These are phyloP conservation scores for Mohoua ochrocephala DNA, from an alignment of 2,113 vertebrate genomes.

Conservation along the genomic window DNA sequence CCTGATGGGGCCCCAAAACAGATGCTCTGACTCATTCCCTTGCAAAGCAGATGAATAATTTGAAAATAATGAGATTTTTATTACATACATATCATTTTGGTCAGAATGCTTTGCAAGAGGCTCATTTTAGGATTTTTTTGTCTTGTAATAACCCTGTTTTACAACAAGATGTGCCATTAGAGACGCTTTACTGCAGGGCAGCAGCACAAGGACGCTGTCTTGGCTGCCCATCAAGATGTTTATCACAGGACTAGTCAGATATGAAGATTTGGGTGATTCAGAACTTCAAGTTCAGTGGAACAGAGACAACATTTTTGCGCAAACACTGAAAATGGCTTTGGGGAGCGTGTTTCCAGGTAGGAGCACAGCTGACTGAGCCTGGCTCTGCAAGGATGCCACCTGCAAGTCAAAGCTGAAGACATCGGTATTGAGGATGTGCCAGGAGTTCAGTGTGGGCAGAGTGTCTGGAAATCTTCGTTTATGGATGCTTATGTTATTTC, in stretches of 20 bases:
- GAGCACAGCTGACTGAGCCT: neutral
- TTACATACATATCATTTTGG: neutral
- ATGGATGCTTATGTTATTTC: neutral
- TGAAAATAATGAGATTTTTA: neutral
- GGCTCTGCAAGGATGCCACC: neutral
- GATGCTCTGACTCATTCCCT: neutral
- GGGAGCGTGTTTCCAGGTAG: neutral
- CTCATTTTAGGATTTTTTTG: neutral
- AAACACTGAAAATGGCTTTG: neutral
- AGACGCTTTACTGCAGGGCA: neutral
- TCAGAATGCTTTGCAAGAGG: neutral
- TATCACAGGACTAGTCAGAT: neutral
- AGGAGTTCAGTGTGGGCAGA: neutral
- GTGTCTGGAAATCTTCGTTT: neutral
- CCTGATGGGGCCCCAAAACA: neutral
- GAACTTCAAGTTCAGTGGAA: neutral
- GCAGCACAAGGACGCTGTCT: neutral
- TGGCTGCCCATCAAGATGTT: neutral
- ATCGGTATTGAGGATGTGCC: neutral
- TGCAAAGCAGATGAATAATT: neutral
- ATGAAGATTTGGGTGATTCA: neutral
- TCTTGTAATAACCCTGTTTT: neutral
- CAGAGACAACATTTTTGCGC: neutral
- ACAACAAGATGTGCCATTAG: neutral
- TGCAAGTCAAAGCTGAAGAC: neutral